A percentile compares a stretch with the other conserved stretches of the same genome.
Conservation (phyloP, 2,113 vertebrate species). For the Poeciliopsis turrubarensis region DNA sequence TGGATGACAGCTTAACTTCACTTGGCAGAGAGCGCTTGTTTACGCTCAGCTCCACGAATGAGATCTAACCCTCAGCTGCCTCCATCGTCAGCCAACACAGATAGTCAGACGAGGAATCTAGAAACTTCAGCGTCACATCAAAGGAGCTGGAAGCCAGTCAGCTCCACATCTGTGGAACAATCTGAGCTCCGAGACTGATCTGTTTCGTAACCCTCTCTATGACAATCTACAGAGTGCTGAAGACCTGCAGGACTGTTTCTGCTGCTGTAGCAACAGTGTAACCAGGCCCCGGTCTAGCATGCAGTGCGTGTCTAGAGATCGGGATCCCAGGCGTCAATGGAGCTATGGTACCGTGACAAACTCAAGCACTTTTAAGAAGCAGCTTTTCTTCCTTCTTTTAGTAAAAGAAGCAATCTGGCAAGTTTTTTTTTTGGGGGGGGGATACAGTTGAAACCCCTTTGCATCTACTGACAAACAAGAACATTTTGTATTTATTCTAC, state of each 20-base stretch:
- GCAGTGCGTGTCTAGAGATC: conserved; percentile 19
- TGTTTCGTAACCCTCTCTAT: conserved; percentile 51
- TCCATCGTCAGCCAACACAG: conserved; percentile 39
- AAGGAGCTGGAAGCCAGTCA: conserved; percentile 58
- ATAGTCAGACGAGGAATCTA: conserved; percentile 60
- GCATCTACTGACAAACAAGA: background rate
- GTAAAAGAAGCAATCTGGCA: background rate
- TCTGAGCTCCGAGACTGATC: conserved; percentile 50
- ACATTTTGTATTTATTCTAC: background rate
- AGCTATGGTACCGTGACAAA: conserved; percentile 5
- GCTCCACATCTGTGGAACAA: conserved; percentile 64
- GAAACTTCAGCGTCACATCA: conserved; percentile 61
- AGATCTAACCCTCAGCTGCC: conserved; percentile 59
- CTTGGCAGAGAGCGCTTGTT: conserved; percentile 47
- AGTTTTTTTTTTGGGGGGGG: too few relatives aligned
- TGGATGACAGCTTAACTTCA: conserved; percentile 49
- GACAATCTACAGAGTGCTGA: conserved; percentile 47
- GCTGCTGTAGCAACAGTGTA: conserved; percentile 18
- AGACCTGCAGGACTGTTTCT: conserved; percentile 36
- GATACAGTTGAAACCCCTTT: background rate
- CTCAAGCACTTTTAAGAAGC: background rate
- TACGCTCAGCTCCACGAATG: conserved; percentile 44
- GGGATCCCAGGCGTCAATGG: conserved; percentile 33
- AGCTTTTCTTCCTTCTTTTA: background rate
- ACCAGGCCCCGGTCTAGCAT: conserved; percentile 19